Conservation (phyloP, 1,140 invertebrate species). For the Drosophila littoralis region DNA sequence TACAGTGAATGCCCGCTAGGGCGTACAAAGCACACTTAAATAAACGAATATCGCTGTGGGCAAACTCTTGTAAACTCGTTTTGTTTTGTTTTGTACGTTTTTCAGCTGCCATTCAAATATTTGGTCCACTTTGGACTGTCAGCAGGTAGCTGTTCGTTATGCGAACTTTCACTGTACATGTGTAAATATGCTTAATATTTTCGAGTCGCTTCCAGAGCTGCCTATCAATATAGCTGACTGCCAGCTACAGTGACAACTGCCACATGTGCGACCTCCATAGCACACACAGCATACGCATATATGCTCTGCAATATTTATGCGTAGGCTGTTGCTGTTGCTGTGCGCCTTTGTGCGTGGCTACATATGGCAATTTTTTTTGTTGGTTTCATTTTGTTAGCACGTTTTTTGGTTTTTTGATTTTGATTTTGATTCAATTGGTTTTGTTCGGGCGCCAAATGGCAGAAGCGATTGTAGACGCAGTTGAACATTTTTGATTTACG, state of each 20-base stretch:
- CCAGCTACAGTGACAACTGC: conserved; percentile 26
- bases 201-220: background rate
- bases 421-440: conserved; percentile 11
- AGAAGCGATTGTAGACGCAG: conserved; percentile 52
- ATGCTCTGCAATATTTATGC: background rate
- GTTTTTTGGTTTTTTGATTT: conserved; percentile 30
- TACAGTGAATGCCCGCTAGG: background rate
- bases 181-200: background rate
- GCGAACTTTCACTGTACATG: background rate
- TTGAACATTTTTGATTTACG: conserved; percentile 15
- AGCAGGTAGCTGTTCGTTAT: background rate
- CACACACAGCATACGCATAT: conserved; percentile 6
- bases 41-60: too few relatives aligned
- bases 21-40: background rate
- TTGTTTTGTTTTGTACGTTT: too few relatives aligned
- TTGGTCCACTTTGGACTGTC: too few relatives aligned
- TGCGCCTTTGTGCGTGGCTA: conserved; percentile 40
- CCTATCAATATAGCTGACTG: conserved; percentile 6
- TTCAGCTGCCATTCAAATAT: too few relatives aligned
- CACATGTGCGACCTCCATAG: conserved; percentile 20
- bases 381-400: conserved; percentile 17
- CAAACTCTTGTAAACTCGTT: too few relatives aligned
- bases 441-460: conserved; percentile 39
- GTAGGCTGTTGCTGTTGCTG: conserved; percentile 10
- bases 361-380: conserved; percentile 70